phyloP scores from a whole-genome alignment of 2,888 invertebrate genomes.

The Hirtodrosophila alboralis region DNA sequence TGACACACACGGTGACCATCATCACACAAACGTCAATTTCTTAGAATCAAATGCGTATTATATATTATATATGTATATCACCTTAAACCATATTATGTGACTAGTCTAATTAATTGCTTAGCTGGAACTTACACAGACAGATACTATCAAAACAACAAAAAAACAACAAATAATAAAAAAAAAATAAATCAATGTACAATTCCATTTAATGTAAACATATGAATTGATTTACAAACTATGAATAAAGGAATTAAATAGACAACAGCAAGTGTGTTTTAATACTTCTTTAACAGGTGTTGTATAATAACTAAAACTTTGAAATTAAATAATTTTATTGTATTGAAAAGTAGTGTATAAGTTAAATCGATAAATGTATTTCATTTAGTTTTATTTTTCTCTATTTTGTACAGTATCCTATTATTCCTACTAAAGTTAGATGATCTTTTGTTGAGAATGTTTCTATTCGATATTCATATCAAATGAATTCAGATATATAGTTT shows the following conservation, averaged over 20 bases:
- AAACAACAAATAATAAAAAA: conserved; percentile 19
- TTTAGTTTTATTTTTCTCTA: no score
- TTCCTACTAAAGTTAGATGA: no score
- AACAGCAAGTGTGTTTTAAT: conserved; percentile 6
- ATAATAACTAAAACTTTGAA: no score
- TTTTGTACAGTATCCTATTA: no score
- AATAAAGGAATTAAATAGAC: conserved; percentile 76
- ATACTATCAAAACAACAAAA: conserved; percentile 31
- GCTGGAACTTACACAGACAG: conserved; percentile 65
- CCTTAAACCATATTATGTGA: conserved; percentile 78
- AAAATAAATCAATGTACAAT: conserved; percentile 56
- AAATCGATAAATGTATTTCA: no score
- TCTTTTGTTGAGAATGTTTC: no score
- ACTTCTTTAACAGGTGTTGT: neutral
- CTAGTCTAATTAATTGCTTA: conserved; percentile 73
- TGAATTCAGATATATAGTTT: no score
- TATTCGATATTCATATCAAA: no score
- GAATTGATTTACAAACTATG: conserved; percentile 71
- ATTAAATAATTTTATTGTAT: no score
- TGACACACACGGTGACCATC: conserved; percentile 41
- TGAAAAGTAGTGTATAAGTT: no score
- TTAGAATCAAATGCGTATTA: conserved; percentile 76
- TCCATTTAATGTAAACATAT: conserved; percentile 72
- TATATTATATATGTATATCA: no score
- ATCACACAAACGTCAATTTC: conserved; percentile 73